Evolutionary conservation across 2,888 invertebrate species (phyloP).

Genomic region (Diarsia rubi): DNA sequence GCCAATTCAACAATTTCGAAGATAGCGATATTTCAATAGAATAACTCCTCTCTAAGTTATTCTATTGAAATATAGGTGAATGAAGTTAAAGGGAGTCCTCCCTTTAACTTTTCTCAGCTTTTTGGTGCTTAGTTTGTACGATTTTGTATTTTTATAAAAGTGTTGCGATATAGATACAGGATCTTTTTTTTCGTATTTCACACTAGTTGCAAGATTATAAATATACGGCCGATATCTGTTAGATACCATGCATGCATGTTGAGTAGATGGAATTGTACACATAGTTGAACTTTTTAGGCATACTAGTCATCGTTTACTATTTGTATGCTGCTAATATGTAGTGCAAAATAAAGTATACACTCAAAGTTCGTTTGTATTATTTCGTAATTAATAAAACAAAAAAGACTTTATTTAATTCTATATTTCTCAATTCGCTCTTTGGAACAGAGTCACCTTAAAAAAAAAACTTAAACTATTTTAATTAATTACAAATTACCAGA

Average conservation of each 20-base stretch:
- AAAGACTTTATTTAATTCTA: conserved; percentile 63
- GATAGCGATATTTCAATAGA: background rate
- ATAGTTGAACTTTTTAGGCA: conserved; percentile 61
- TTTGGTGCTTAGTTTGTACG: conserved; percentile 5
- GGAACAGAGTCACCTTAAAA: conserved; percentile 69
- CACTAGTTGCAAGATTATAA: conserved; percentile 12
- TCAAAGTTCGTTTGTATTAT: conserved; percentile 19
- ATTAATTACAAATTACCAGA: conserved; percentile 80
- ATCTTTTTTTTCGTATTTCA: conserved; percentile 13
- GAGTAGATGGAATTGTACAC: conserved; percentile 49
- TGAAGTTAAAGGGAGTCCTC: too few species aligned
- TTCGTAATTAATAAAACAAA: conserved; percentile 56
- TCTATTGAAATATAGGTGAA: too few species aligned
- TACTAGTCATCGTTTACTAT: conserved; percentile 69
- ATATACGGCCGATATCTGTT: conserved; percentile 32
- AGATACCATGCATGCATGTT: too few species aligned
- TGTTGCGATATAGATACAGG: conserved; percentile 1
- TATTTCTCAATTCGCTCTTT: conserved; percentile 77
- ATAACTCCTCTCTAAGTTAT: too few species aligned
- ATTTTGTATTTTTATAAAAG: conserved; percentile 43
- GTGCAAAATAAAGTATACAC: conserved; percentile 65
- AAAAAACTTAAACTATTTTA: conserved; percentile 78
- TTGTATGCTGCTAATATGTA: conserved; percentile 67
- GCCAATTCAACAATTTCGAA: conserved; percentile 1
- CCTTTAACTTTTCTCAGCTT: background rate